These are phyloP conservation scores for Galerucella pusilla DNA, from an alignment of 2,888 invertebrate genomes.

Conservation along the genomic window DNA sequence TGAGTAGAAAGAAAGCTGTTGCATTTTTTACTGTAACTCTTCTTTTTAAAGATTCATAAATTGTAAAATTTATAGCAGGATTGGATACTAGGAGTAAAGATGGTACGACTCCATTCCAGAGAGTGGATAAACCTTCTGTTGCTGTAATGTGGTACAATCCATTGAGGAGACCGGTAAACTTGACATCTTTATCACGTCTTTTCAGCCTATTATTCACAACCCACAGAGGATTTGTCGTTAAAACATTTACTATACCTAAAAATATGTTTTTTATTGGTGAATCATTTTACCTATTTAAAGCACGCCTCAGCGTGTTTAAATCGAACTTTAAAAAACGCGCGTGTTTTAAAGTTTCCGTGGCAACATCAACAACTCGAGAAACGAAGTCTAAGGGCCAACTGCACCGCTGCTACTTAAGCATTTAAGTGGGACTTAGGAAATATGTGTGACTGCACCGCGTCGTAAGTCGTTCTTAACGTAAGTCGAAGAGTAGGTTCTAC, in stretches of 20 bases:
- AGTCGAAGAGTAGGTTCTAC: too few species aligned
- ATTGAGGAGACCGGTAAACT: conserved; percentile 67
- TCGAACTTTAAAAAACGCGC: too few species aligned
- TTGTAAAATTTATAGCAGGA: conserved; percentile 93
- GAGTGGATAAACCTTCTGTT: conserved; percentile 78
- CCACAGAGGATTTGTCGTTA: conserved; percentile 90
- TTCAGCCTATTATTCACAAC: conserved; percentile 91
- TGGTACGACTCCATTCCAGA: conserved; percentile 88
- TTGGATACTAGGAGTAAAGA: conserved; percentile 88
- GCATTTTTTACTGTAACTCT: conserved; percentile 70
- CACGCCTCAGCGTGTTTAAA: too few species aligned
- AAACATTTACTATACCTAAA: conserved; percentile 86
- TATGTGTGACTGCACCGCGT: too few species aligned
- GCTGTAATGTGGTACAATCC: conserved; percentile 77
- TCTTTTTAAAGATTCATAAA: conserved; percentile 88
- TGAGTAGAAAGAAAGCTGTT: conserved; percentile 73
- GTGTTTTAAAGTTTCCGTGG: too few species aligned
- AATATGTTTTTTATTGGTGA: too few species aligned
- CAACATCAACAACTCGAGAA: too few species aligned
- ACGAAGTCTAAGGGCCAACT: too few species aligned
- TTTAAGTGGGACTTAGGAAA: too few species aligned
- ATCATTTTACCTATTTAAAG: too few species aligned
- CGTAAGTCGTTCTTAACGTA: too few species aligned
- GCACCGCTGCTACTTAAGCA: too few species aligned
- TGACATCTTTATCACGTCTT: conserved; percentile 63